phyloP scores from a whole-genome alignment of 2,797 vertebrate genomes.

The Rhodeus uyekii region DNA sequence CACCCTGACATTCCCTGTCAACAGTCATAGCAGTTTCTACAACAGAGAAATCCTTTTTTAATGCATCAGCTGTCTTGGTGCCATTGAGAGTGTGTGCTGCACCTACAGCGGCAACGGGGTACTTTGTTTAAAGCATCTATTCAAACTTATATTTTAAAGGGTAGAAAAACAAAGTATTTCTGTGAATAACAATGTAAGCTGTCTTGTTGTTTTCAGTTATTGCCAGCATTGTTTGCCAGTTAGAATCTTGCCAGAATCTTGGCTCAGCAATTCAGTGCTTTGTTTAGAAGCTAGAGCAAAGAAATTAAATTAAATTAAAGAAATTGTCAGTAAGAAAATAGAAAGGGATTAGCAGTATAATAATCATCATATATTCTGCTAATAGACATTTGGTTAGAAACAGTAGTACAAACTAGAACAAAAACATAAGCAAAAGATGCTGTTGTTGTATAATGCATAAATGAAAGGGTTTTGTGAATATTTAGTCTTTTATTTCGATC shows the following conservation, averaged over 20 bases:
- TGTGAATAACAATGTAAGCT: conserved; percentile 14
- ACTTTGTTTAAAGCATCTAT: conserved; percentile 18
- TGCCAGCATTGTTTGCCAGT: conserved; percentile 19
- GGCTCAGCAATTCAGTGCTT: conserved; percentile 3
- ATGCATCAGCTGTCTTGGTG: conserved; percentile 11
- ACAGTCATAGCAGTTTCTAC: conserved; percentile 5
- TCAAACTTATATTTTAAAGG: conserved; percentile 20
- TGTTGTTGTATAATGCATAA: not conserved
- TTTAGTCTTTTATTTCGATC: not conserved
- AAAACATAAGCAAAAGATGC: not conserved
- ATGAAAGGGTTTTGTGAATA: not conserved
- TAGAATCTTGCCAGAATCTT: conserved; percentile 30
- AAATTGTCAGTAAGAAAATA: not conserved
- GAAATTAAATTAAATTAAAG: conserved; percentile 27
- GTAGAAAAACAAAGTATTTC: not conserved
- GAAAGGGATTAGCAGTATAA: not conserved
- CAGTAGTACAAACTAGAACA: not conserved
- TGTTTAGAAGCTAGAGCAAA: conserved; percentile 8
- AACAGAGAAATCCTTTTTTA: conserved; percentile 8
- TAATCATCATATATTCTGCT: not conserved
- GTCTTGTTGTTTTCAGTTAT: not conserved
- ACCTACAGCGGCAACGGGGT: not conserved
- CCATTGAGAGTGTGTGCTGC: not conserved
- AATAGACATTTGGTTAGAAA: not conserved
- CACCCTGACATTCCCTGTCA: conserved; percentile 4